Percentiles rank a stretch among this genome's conserved stretches.
phyloP scores from a whole-genome alignment of 2,797 vertebrate species.

The Mormyrops boulengeri region DNA sequence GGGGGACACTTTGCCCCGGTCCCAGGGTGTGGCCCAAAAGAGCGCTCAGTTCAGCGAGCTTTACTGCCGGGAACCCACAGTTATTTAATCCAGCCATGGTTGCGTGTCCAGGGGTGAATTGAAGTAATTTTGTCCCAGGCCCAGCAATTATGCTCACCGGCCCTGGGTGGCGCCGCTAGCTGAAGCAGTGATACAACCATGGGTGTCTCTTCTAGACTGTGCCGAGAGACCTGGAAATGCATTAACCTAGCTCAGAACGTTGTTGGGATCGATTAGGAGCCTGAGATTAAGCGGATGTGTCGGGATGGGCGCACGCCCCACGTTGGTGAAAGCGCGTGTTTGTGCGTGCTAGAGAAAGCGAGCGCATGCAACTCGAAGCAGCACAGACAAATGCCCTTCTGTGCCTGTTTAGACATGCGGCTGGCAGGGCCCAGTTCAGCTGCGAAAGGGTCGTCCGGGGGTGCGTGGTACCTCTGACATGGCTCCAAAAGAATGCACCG shows the following conservation, averaged over 20 bases:
- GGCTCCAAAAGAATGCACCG: not conserved
- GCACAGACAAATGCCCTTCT: slow-evolving; percentile 21
- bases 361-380: not conserved
- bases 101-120: not conserved
- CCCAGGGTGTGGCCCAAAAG: not conserved
- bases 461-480: not conserved
- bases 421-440: slow-evolving; percentile 31
- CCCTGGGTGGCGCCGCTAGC: not conserved
- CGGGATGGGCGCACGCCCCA: not conserved
- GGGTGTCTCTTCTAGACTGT: not conserved
- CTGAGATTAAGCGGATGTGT: not conserved
- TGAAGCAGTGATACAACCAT: too few species aligned
- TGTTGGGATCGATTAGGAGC: not conserved
- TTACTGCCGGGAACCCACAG: not conserved
- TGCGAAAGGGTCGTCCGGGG: slow-evolving; percentile 51
- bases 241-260: not conserved
- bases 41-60: not conserved
- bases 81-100: not conserved
- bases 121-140: not conserved
- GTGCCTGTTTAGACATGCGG: slow-evolving; percentile 20
- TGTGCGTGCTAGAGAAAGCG: not conserved
- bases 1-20: not conserved
- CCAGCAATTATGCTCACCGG: not conserved
- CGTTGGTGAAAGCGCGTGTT: not conserved
- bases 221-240: not conserved